Evolutionary conservation across 2,797 vertebrate genomes (phyloP).

Genomic region (Choloepus didactylus): DNA sequence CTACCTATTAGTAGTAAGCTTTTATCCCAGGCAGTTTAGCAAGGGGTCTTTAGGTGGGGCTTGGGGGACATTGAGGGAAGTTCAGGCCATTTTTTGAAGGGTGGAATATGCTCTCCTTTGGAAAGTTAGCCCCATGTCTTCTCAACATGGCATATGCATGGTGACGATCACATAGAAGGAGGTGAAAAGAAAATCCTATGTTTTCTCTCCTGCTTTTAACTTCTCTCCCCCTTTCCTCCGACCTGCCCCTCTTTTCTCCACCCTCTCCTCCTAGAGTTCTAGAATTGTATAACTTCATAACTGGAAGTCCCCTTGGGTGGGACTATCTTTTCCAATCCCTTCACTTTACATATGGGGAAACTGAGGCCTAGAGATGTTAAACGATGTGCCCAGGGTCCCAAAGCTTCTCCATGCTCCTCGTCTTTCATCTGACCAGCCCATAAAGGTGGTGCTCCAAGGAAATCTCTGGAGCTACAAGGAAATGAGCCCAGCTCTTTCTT

Average conservation of each 20-base stretch:
- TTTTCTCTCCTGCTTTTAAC: neutral
- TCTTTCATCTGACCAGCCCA: neutral
- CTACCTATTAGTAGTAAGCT: neutral
- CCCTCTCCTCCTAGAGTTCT: neutral
- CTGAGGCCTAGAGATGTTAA: neutral
- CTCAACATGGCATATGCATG: fast-evolving
- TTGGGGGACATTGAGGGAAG: neutral
- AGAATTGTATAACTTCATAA: neutral
- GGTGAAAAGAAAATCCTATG: neutral
- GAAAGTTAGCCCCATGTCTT: too few species aligned
- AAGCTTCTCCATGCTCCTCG: neutral
- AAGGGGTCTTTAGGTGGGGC: neutral
- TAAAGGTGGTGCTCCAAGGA: neutral
- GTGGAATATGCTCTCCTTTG: neutral
- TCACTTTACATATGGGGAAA: neutral
- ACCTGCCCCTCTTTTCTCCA: neutral
- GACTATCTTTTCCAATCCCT: neutral
- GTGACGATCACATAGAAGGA: neutral
- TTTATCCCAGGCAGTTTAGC: neutral
- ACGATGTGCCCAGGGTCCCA: fast-evolving
- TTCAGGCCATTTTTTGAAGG: neutral
- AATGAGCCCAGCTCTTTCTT: neutral
- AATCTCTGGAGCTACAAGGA: neutral
- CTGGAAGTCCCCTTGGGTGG: neutral
- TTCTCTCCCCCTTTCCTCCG: neutral